Evolutionary conservation across 1,140 invertebrate genomes (phyloP).

Genomic region (Papilio machaon): DNA sequence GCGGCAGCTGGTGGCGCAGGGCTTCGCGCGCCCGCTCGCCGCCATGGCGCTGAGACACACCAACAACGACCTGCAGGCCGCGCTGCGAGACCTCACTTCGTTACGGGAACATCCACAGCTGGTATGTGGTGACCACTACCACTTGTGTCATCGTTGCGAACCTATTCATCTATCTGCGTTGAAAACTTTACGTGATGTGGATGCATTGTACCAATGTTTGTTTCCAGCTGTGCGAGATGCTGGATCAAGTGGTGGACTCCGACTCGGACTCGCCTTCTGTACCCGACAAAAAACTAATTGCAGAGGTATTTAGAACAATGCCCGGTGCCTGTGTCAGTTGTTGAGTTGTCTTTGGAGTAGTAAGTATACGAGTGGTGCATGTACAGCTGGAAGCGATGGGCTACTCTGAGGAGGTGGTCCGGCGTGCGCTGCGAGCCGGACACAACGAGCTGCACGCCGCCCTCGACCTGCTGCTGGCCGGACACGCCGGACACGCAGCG

Average conservation of each 20-base stretch:
- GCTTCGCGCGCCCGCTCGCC: constrained; percentile 83
- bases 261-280: constrained; percentile 54
- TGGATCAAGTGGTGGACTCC: constrained; percentile 40
- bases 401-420: constrained; percentile 82
- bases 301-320: constrained; percentile 62
- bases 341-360: background rate
- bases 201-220: background rate
- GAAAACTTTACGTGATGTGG: too few species aligned
- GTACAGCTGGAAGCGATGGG: constrained; percentile 83
- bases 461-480: constrained; percentile 82
- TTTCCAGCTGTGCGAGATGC: constrained; percentile 51
- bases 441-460: constrained; percentile 83
- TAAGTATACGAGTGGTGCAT: constrained; percentile 41
- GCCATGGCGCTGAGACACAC: constrained; percentile 83
- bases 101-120: constrained; percentile 83
- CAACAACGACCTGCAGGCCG: constrained; percentile 86
- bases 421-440: constrained; percentile 81
- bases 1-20: constrained; percentile 84
- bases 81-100: constrained; percentile 85
- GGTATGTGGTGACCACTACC: constrained; percentile 50
- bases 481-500: constrained; percentile 40
- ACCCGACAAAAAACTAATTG: constrained; percentile 70
- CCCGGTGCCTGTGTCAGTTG: background rate
- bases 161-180: too few species aligned
- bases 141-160: background rate